Base-by-base conservation (phyloP, 2,888 invertebrate genomes). In the Diarsia rubi region DNA sequence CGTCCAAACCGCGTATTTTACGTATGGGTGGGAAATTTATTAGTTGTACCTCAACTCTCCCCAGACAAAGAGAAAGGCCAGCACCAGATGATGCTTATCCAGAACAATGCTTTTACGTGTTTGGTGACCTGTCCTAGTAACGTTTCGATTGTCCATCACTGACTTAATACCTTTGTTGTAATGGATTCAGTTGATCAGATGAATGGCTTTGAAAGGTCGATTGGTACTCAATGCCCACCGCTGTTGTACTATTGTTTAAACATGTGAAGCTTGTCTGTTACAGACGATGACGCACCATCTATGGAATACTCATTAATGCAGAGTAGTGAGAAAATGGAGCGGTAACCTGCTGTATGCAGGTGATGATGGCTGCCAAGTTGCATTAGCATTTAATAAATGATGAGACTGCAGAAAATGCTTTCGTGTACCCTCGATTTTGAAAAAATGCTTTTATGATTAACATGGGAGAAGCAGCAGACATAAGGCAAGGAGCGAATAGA, bases 221-320 rank as follows among this genome's bases (percentile, higher is more conserved):
- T 64, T 82, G 62, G 31, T 54, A 72, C 37, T 63, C 72, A 68
- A 47, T 57, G 57, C 47, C 21, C 64, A 74, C 37, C n/a, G 11
- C 45, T 37, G 49, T 52, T 19, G 37, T 37, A 24, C 63, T 70
- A 75, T 67, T 72, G 69, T 79, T 63, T 72, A 52, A 65, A 49
- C 67, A 62, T 63, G 75, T 60, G 54, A 76, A 77, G 65, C 79
- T 82, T 71, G 79, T 75, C 71, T 66, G 75, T 69, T 79, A 66
- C 57, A 66, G 42, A 69, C n/a, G n/a, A 79, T 79, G 82, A 75
- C 69, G 68, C 37, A 59, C 24, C 67, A 80, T 70, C 31, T 73
- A 70, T 75, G 52, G 37, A 79, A 81, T 67, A 57, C 21, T 54
- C 44, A 14, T 45, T 54, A 47, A 4, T 64, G 42, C 21, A 9